Evolutionary conservation across 2,113 vertebrate species (phyloP).

Genomic region (Isurus oxyrinchus): DNA sequence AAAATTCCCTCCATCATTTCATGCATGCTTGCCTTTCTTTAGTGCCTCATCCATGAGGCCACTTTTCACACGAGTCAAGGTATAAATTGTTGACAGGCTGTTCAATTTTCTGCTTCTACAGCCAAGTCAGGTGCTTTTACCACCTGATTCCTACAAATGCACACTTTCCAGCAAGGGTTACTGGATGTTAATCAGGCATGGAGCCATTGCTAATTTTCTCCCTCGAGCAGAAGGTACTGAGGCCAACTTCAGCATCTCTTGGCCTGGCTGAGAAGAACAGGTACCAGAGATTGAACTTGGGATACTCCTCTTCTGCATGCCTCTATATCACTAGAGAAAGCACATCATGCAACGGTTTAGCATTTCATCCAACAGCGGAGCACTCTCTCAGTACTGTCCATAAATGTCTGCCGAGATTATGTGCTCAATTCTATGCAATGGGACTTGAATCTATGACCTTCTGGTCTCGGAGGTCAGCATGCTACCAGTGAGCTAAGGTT

Average conservation of each 20-base stretch:
- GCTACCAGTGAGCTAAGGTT: not conserved
- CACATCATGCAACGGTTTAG: not conserved
- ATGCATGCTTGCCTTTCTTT: not conserved
- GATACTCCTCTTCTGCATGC: not conserved
- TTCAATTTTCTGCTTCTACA: not conserved
- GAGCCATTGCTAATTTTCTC: not conserved
- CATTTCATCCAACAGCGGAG: not conserved
- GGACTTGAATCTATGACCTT: not conserved
- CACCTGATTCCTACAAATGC: not conserved
- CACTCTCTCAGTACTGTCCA: not conserved
- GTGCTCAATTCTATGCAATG: not conserved
- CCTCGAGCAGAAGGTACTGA: not conserved
- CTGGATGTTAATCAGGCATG: not conserved
- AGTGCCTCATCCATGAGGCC: not conserved
- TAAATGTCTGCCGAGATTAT: not conserved
- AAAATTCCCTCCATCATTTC: not conserved
- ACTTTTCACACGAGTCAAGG: not conserved
- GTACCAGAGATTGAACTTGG: not conserved
- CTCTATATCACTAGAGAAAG: not conserved
- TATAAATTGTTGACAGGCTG: not conserved
- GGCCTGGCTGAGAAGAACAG: not conserved
- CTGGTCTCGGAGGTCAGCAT: not conserved
- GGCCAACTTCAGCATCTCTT: not conserved
- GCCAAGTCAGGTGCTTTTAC: not conserved
- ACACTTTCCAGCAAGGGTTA: not conserved